Percentiles rank a stretch among this genome's conserved stretches.
Evolutionary conservation across 2,113 vertebrate genomes (phyloP).

Genomic region (Psettodes erumei): DNA sequence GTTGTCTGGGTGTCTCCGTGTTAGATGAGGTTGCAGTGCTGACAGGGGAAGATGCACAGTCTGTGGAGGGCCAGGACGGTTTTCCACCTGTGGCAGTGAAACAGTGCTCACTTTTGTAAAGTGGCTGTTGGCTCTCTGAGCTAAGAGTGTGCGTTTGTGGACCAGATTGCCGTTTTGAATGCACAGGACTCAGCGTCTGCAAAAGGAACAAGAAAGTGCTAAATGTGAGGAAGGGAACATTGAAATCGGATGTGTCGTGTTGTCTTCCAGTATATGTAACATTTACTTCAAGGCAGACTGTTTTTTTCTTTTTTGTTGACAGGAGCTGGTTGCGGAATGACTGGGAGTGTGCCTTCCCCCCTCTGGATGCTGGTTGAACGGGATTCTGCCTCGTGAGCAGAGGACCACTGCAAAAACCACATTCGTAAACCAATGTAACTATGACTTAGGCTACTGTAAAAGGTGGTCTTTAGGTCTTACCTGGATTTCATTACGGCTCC

Average conservation of each 20-base stretch:
- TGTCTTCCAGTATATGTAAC: too few species aligned
- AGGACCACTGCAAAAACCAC: slow-evolving; percentile 65
- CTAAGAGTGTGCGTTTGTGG: slow-evolving; percentile 32
- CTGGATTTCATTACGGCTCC: slow-evolving; percentile 76
- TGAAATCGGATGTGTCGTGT: not conserved
- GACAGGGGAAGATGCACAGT: slow-evolving; percentile 60
- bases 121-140: slow-evolving; percentile 25
- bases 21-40: slow-evolving; percentile 28
- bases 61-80: slow-evolving; percentile 84
- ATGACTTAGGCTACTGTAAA: not conserved
- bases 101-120: slow-evolving; percentile 19
- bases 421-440: not conserved
- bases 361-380: slow-evolving; percentile 58
- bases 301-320: slow-evolving; percentile 72
- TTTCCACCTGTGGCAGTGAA: slow-evolving; percentile 33
- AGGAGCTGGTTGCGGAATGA: slow-evolving; percentile 66
- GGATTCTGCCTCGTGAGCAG: slow-evolving; percentile 78
- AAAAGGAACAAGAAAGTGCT: slow-evolving; percentile 5
- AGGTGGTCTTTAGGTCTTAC: slow-evolving; percentile 51
- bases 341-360: slow-evolving; percentile 65
- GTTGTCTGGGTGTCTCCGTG: slow-evolving; percentile 19
- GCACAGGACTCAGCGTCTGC: slow-evolving; percentile 77
- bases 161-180: slow-evolving; percentile 37
- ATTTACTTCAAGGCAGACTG: slow-evolving; percentile 44
- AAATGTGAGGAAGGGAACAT: not conserved